Conservation (phyloP, 2,888 invertebrate species). For the Stramonita haemastoma region DNA sequence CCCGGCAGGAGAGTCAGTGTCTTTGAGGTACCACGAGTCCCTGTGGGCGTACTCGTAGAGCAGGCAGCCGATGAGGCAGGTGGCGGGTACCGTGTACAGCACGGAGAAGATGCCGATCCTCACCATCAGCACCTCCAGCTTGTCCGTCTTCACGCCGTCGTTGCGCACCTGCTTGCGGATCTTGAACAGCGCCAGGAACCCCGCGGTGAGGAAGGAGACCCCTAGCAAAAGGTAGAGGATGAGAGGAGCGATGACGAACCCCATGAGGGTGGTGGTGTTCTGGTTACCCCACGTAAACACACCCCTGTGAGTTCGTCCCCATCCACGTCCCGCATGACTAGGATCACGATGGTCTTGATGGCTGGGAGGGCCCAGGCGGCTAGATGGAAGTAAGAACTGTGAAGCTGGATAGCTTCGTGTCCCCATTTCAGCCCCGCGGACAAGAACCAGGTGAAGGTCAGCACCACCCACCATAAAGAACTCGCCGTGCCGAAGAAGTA, state of each 20-base stretch:
- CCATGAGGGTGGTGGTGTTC: conserved; percentile 73
- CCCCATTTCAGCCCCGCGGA: conserved; percentile 80
- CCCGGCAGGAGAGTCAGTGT: conserved; percentile 47
- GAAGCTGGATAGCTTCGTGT: conserved; percentile 81
- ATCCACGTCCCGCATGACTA: conserved; percentile 91
- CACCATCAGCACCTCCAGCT: conserved; percentile 79
- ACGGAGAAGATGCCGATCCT: conserved; percentile 86
- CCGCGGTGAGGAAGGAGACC: conserved; percentile 84
- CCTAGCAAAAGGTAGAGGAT: conserved; percentile 86
- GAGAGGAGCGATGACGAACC: conserved; percentile 81
- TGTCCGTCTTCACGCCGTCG: conserved; percentile 80
- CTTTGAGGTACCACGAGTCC: conserved; percentile 82
- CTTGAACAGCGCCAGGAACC: conserved; percentile 82
- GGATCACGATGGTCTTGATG: conserved; percentile 89
- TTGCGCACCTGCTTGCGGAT: conserved; percentile 66
- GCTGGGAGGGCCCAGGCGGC: conserved; percentile 96
- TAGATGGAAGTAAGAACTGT: conserved; percentile 85
- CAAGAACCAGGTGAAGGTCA: conserved; percentile 90
- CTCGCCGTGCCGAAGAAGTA: conserved; percentile 96
- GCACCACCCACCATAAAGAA: conserved; percentile 93
- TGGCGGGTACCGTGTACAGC: conserved; percentile 86
- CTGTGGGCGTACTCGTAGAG: conserved; percentile 89
- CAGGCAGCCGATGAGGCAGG: conserved; percentile 86
- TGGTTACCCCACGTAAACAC: conserved; percentile 80
- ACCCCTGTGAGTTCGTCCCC: conserved; percentile 95